Conservation (phyloP, 1,140 invertebrate genomes). For the Batillaria attramentaria region DNA sequence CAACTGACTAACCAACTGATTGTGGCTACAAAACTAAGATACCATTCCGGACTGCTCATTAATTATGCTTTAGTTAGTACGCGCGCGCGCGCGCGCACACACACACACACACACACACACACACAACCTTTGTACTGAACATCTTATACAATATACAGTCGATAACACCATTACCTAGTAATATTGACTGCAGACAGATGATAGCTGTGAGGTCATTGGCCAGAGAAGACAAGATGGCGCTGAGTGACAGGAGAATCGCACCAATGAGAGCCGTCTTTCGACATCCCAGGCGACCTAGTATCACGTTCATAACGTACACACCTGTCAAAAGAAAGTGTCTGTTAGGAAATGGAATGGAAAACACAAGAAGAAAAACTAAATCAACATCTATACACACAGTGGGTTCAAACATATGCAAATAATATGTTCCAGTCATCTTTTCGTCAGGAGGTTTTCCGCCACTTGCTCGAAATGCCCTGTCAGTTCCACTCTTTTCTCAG, state of each 20-base stretch:
- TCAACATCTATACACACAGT: neutral
- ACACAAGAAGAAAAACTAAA: neutral
- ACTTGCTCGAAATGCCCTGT: neutral
- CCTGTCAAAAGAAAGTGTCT: neutral
- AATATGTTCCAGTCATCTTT: neutral
- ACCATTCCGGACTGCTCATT: too few relatives aligned
- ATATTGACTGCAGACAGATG: slow-evolving; percentile 17
- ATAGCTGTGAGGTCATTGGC: slow-evolving; percentile 14
- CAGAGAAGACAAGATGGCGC: slow-evolving; percentile 25
- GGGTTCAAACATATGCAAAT: too few relatives aligned
- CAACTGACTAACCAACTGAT: too few relatives aligned
- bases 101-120: too few relatives aligned
- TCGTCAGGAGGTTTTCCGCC: neutral
- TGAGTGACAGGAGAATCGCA: slow-evolving; percentile 7
- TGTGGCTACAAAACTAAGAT: too few relatives aligned
- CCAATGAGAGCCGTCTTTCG: slow-evolving; percentile 29
- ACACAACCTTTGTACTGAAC: too few relatives aligned
- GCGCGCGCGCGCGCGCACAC: too few relatives aligned
- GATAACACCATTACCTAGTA: slow-evolving; percentile 25
- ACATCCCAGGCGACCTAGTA: slow-evolving; percentile 20
- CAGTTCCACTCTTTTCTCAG: neutral
- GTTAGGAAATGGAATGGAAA: neutral
- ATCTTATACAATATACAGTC: too few relatives aligned
- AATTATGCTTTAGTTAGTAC: too few relatives aligned
- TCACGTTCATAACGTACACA: slow-evolving; percentile 26